A percentile compares a stretch with the other conserved stretches of the same genome.
These are phyloP conservation scores for Himantopus leucocephalus DNA, from an alignment of 2,113 vertebrate genomes.

Conservation along the genomic window DNA sequence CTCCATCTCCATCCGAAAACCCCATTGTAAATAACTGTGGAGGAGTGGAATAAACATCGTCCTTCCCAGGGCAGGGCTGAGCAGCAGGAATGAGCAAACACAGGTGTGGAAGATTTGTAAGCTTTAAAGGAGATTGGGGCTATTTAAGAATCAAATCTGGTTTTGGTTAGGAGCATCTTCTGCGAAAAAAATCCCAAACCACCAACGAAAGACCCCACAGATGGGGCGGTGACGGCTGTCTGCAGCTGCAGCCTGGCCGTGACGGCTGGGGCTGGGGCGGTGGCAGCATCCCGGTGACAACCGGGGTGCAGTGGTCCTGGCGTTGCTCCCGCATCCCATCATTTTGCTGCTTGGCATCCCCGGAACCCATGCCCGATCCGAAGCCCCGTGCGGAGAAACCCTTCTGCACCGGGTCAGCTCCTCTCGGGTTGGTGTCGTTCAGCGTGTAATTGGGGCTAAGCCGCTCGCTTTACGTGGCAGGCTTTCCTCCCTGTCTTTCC, in stretches of 20 bases:
- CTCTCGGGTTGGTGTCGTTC: fast-evolving
- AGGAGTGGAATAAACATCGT: slow-evolving; percentile 24
- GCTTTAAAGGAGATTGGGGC: slow-evolving; percentile 43
- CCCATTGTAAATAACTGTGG: slow-evolving; percentile 26
- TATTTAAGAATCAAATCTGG: slow-evolving; percentile 56
- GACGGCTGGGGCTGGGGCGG: background rate
- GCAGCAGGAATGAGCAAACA: slow-evolving; percentile 51
- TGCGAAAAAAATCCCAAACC: background rate
- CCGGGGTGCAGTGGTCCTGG: fast-evolving
- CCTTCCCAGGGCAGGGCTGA: background rate
- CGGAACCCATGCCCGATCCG: fast-evolving
- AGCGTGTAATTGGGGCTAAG: background rate
- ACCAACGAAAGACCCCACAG: background rate
- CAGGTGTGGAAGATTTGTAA: slow-evolving; percentile 56
- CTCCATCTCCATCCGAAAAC: slow-evolving; percentile 37
- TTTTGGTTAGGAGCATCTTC: slow-evolving; percentile 56
- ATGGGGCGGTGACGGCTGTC: background rate
- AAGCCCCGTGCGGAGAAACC: fast-evolving
- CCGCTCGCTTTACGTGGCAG: background rate
- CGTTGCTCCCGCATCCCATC: fast-evolving
- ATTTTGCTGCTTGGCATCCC: background rate
- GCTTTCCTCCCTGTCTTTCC: background rate
- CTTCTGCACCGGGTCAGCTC: background rate
- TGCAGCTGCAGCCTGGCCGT: slow-evolving; percentile 36
- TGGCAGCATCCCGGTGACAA: background rate